These are phyloP conservation scores for Plemyria rubiginata DNA, from an alignment of 2,888 invertebrate species.

Conservation along the genomic window DNA sequence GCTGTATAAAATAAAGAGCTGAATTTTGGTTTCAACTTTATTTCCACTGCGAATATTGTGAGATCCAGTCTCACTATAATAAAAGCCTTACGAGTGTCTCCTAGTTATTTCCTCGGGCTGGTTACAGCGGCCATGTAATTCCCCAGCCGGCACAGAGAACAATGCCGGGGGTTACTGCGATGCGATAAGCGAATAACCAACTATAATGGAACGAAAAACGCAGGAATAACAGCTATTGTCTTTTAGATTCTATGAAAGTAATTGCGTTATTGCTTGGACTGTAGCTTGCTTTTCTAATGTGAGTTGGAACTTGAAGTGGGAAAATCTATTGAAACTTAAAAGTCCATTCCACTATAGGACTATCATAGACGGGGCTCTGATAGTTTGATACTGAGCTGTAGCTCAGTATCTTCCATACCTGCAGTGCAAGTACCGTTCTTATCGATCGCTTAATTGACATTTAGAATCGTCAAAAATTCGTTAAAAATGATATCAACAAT, in stretches of 20 bases:
- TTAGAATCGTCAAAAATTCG: too few species aligned
- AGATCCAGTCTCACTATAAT: slow-evolving; percentile 16
- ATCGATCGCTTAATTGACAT: too few species aligned
- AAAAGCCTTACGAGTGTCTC: slow-evolving; percentile 22
- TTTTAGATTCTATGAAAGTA: slow-evolving; percentile 9
- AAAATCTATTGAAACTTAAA: background rate
- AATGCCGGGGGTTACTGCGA: slow-evolving; percentile 25
- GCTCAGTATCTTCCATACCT: too few species aligned
- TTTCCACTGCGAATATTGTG: slow-evolving; percentile 6
- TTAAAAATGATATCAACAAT: too few species aligned
- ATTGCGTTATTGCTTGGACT: background rate
- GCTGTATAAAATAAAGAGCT: too few species aligned
- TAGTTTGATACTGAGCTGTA: too few species aligned
- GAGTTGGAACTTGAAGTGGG: background rate
- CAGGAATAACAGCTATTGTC: slow-evolving; percentile 20
- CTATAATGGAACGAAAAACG: slow-evolving; percentile 27
- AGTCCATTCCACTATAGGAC: too few species aligned
- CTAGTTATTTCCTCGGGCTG: slow-evolving; percentile 24
- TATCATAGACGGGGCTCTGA: too few species aligned
- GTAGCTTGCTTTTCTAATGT: background rate
- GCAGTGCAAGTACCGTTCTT: too few species aligned
- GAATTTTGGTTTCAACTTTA: slow-evolving; percentile 6
- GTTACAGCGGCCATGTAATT: slow-evolving; percentile 23
- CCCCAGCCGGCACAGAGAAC: slow-evolving; percentile 24
- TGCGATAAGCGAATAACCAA: slow-evolving; percentile 33